These are phyloP conservation scores for Delichon dasypus DNA, from an alignment of 2,797 vertebrate genomes.

Conservation along the genomic window DNA sequence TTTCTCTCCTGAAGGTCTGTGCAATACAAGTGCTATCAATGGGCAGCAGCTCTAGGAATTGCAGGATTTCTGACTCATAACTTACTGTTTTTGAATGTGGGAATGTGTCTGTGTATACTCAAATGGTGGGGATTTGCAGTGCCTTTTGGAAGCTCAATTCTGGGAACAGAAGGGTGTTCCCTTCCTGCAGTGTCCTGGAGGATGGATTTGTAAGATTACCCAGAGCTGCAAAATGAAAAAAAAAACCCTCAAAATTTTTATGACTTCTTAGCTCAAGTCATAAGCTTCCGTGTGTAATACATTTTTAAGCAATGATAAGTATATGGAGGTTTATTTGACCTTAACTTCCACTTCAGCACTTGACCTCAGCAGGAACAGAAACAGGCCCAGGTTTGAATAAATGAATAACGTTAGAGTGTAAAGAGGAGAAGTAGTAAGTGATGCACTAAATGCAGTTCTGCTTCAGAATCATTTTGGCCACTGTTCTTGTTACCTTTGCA, in stretches of 20 bases:
- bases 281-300: background rate
- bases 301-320: background rate
- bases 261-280: background rate
- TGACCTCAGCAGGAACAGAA: conserved; percentile 20
- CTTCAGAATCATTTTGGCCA: background rate
- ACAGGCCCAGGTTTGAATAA: background rate
- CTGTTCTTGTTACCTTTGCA: background rate
- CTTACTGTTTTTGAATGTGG: background rate
- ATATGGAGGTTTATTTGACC: background rate
- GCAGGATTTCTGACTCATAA: background rate
- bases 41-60: background rate
- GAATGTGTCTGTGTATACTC: background rate
- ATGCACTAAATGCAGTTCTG: background rate
- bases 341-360: background rate
- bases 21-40: background rate
- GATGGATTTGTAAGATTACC: background rate
- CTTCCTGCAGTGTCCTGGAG: background rate
- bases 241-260: background rate
- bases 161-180: background rate
- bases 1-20: background rate
- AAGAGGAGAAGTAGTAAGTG: background rate
- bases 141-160: background rate
- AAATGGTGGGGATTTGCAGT: background rate
- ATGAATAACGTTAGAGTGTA: background rate
- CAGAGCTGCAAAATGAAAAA: background rate